Conservation (phyloP, 2,888 invertebrate genomes). For the Hirtodrosophila alboralis region DNA sequence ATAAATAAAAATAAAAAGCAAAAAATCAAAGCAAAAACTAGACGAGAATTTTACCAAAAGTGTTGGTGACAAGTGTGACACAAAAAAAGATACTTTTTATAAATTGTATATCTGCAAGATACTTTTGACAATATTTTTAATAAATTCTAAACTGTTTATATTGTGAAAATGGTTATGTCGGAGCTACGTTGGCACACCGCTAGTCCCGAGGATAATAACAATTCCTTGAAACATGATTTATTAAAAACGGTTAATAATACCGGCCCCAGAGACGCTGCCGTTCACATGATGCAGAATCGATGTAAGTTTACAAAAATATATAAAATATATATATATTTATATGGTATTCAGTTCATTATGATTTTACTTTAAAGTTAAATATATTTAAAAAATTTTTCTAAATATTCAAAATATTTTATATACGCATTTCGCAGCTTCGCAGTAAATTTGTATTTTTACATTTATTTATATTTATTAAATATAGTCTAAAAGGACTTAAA, state of each 20-base stretch:
- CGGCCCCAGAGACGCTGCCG: conserved; percentile 68
- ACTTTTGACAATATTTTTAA: conserved; percentile 4
- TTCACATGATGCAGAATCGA: conserved; percentile 82
- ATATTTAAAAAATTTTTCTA: too few relatives aligned
- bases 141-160: conserved; percentile 17
- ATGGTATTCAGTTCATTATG: too few relatives aligned
- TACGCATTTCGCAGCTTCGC: too few relatives aligned
- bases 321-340: too few relatives aligned
- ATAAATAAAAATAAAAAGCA: conserved; percentile 16
- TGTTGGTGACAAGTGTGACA: too few relatives aligned
- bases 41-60: conserved; percentile 9
- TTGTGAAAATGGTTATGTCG: conserved; percentile 84
- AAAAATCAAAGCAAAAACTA: conserved; percentile 3
- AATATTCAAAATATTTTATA: too few relatives aligned
- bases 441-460: too few relatives aligned
- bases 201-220: conserved; percentile 83
- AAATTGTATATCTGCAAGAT: not conserved
- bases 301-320: too few relatives aligned
- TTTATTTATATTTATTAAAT: too few relatives aligned
- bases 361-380: too few relatives aligned
- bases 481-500: too few relatives aligned
- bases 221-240: conserved; percentile 83
- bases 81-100: too few relatives aligned
- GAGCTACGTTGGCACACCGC: conserved; percentile 84
- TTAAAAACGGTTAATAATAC: conserved; percentile 73